Conservation (phyloP, 2,888 invertebrate species). For the Drosophila barbarae region DNA sequence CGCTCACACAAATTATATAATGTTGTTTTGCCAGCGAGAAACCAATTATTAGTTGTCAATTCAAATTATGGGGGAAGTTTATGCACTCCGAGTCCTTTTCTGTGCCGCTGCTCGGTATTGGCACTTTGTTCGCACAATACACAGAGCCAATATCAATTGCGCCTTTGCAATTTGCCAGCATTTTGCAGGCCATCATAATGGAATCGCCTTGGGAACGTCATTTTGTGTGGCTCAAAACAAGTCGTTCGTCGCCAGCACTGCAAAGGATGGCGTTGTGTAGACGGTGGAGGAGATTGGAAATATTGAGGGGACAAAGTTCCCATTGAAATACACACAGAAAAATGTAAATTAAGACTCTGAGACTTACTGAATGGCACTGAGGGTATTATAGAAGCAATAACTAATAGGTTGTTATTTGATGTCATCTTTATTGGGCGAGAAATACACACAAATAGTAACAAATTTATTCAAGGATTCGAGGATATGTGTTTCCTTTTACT, state of each 20-base stretch:
- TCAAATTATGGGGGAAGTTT: conserved; percentile 17
- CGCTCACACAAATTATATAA: not conserved
- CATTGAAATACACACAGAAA: conserved; percentile 48
- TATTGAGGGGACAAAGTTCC: conserved; percentile 21
- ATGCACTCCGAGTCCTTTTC: conserved; percentile 10
- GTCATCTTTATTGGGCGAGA: too few species aligned
- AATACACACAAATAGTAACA: too few species aligned
- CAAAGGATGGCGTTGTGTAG: conserved; percentile 8
- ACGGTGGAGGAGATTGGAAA: conserved; percentile 36
- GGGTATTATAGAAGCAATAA: too few species aligned
- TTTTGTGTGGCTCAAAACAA: conserved; percentile 68
- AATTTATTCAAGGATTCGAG: not conserved
- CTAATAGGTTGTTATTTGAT: not conserved
- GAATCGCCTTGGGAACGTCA: conserved; percentile 73
- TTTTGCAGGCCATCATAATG: conserved; percentile 63
- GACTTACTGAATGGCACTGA: too few species aligned
- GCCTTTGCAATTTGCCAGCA: conserved; percentile 65
- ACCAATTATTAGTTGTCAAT: conserved; percentile 23
- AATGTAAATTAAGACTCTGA: not conserved
- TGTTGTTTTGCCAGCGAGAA: conserved; percentile 3
- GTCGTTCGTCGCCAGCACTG: conserved; percentile 39
- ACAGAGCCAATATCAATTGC: conserved; percentile 66
- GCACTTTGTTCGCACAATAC: conserved; percentile 39
- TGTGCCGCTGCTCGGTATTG: conserved; percentile 23
- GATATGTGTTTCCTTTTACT: not conserved